Base-by-base conservation (phyloP, 2,888 invertebrate genomes). In the Pyrgus malvae region DNA sequence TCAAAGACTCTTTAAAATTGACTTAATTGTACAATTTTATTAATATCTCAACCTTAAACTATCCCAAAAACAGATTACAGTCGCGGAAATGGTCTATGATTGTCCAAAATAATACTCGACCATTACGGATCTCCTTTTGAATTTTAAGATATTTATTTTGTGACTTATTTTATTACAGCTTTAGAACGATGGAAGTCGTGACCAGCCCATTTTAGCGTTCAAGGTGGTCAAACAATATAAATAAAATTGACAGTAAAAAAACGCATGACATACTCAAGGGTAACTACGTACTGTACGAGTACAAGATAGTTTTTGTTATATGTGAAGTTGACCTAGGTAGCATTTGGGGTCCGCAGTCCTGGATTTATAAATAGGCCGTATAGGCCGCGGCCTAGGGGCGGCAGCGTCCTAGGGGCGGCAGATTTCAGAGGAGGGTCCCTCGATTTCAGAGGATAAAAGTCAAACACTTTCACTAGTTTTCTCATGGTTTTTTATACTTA, bases 241-340 rank as follows among this genome's bases (percentile, higher is more conserved):
- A 63, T 55, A 59, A 62, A 60, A 80, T 81, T 78, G 78, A 83
- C 81, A 79, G 76, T 68, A 78, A 64, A 57, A 59, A 77, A 72
- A 74, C 41, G 57, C 58, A 50, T 64, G 76, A 77, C 71, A 72
- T 65, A 68, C 55, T 69, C 83, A 83, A 84, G 82, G 83, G 75
- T 74, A 44, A 27, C 31, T 8, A 1, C 12, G 49, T 37, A 40
- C n/a, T 27, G 1, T 19, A 19, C 23, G 23, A 9, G 14, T 17
- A 16, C 2, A 40, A 11, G 21, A n/a, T 21, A 14, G 14, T 33
- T 8, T 16, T 35, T 35, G 2, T 19, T 17, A 17, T 17, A 17
- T n/a, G 2, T 17, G 7, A 21, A 6, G 7, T 7, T 83, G 84
- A 81, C 83, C 84, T 82, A 83, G 81, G 75, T n/a, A n/a, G n/a